Evolutionary conservation across 2,797 vertebrate species (phyloP), one percentile per base, ranked within the genome.

Genomic region (Pipistrellus pipistrellus): DNA sequence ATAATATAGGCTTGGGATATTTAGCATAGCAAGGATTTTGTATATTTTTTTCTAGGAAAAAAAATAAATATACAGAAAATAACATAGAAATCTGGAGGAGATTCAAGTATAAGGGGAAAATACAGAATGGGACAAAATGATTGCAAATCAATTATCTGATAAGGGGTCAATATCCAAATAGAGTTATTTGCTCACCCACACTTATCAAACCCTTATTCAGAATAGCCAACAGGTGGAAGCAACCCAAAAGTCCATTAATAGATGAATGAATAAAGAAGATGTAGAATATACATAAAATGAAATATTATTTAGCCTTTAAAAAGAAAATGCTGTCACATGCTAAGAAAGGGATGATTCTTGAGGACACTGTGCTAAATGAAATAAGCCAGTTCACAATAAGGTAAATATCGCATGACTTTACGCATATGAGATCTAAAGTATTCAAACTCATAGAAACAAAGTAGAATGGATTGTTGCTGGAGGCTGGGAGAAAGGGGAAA

Each of bases 401-500:
- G 57, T 30, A 53, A 18, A 32, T 62, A 75, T 41, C 18, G 1
- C 35, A 35, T 62, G 55, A 75, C 14, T 86, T 23, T 25, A 51
- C 62, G 83, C 62, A 12, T 66, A 46, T 6, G 41, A 87, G 21
- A 75, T 48, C 55, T 62, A 87, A 62, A 87, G 9, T 62, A 86
- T 86, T 44, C 30, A 46, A 59, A 86, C 38, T 44, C 27, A 85
- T n/a, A 82, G 57, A 82, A 46, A 82, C 78, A 82, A 81, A 81
- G 27, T 21, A 64, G 41, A 62, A 82, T 64, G 27, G 27, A 10
- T 62, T 81, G 57, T 82, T 82, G 27, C 41, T 41, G n/a, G 78
- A 18, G 18, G 27, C 78, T n/a, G 27, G 57, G 20, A 62, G 11
- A 13, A 76, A 48, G 46, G 11, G 11, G 41, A 66, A 48, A 66